A percentile compares a stretch with the other conserved stretches of the same genome.
Evolutionary conservation across 2,797 vertebrate genomes (phyloP).

Genomic region (Geotrypetes seraphini): DNA sequence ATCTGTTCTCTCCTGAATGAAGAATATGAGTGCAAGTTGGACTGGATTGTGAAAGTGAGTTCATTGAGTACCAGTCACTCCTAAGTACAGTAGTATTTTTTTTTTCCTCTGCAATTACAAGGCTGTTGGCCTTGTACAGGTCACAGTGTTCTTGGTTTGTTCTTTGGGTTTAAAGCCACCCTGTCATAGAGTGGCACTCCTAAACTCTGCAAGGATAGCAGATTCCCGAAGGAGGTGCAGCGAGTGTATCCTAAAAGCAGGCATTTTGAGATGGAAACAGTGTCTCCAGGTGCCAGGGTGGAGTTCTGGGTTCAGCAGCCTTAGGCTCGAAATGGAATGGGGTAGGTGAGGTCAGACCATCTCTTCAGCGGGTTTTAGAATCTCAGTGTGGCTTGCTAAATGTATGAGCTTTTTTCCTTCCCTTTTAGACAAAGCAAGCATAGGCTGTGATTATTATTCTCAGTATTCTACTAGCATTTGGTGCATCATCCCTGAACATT

Average conservation of each 20-base stretch:
- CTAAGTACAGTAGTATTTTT: conserved; percentile 17
- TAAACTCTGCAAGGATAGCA: conserved; percentile 39
- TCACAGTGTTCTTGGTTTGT: conserved; percentile 13
- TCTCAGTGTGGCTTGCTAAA: conserved; percentile 11
- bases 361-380: conserved; percentile 43
- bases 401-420: background rate
- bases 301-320: conserved; percentile 15
- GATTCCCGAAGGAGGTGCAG: background rate
- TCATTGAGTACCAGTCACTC: conserved; percentile 12
- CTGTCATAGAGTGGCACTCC: conserved; percentile 17
- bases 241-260: conserved; percentile 3
- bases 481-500: too few species aligned
- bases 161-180: conserved; percentile 11
- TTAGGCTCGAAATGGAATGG: conserved; percentile 39
- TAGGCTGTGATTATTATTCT: too few species aligned
- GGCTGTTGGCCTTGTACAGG: conserved; percentile 11
- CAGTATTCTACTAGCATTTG: too few species aligned
- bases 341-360: conserved; percentile 55
- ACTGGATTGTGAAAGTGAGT: conserved; percentile 53
- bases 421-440: too few species aligned
- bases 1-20: background rate
- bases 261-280: conserved; percentile 7
- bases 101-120: conserved; percentile 20
- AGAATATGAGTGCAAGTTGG: conserved; percentile 42
- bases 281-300: conserved; percentile 22